These are phyloP conservation scores for Parazoanthus swiftii DNA, from an alignment of 92 coral and sea anemone species.

Conservation along the genomic window DNA sequence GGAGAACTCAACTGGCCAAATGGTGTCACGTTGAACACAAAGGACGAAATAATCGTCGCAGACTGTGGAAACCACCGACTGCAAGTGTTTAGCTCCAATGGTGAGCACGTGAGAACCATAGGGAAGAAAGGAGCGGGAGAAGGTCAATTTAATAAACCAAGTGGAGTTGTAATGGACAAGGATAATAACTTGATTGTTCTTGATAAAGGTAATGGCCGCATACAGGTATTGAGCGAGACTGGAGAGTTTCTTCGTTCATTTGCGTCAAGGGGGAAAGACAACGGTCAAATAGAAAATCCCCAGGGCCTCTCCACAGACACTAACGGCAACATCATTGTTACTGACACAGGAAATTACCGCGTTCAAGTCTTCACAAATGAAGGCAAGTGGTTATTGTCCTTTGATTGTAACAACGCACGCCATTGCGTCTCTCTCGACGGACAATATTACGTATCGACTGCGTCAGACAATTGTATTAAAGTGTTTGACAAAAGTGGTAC, in stretches of 20 bases:
- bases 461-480: conserved; percentile 45
- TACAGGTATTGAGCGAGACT: conserved; percentile 24
- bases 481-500: conserved; percentile 38
- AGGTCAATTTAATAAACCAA: conserved; percentile 46
- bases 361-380: conserved; percentile 48
- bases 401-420: conserved; percentile 44
- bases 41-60: conserved; percentile 42
- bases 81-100: conserved; percentile 41
- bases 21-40: conserved; percentile 45
- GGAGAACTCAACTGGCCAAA: conserved; percentile 48
- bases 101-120: conserved; percentile 28
- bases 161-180: conserved; percentile 34
- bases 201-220: conserved; percentile 51
- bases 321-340: conserved; percentile 44
- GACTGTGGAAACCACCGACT: conserved; percentile 47
- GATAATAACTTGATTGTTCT: conserved; percentile 43
- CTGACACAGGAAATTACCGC: conserved; percentile 51
- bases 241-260: conserved; percentile 39
- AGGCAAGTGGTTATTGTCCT: conserved; percentile 34
- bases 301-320: conserved; percentile 45
- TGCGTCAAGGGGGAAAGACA: conserved; percentile 40
- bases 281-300: conserved; percentile 42
- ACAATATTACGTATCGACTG: conserved; percentile 36
- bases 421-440: conserved; percentile 41
- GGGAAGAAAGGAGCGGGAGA: conserved; percentile 43